Base-by-base conservation (phyloP, 2,797 vertebrate genomes). In the Sebastes iracundus region DNA sequence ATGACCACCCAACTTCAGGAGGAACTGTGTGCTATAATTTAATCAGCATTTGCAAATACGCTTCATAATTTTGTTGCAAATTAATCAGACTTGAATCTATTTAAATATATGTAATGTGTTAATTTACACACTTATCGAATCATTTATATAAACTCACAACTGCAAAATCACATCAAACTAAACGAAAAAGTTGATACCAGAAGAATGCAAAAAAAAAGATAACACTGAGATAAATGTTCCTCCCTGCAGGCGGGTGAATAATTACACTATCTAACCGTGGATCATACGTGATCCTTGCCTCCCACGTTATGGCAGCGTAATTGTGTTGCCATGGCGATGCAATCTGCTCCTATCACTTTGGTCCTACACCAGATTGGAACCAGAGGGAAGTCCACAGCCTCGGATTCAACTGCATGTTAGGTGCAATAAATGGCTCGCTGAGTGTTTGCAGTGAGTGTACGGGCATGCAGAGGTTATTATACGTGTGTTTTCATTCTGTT, bases 291-390 rank as follows among this genome's bases (percentile, higher is more conserved):
- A 85, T 90, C 87, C 83, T 91, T 86, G 80, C 87, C 95, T 93
- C 95, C 95, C 93, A 96, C 95, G 58, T 93, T 84, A 85, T 93
- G 87, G 90, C 87, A 93, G 84, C 77, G 79, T 87, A 84, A 92
- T 92, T 93, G 91, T 87, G 95, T 96, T 96, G 84, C 95, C 95
- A 96, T 96, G 94, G 96, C n/a, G 69, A 96, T 94, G 91, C 91
- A 92, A 92, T 94, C 93, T 94, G 92, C 80, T 94, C 63, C 83
- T 60, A 87, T 90, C 90, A 86, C 89, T 75, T 90, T 93, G 70
- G 81, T 92, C 67, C 66, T 69, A 46, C 70, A 81, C 72, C 81
- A 91, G 87, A 90, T 85, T 90, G 89, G 81, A 89, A 85, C 42
- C 81, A 81, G 84, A 85, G 72, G 80, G 80, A 85, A 76, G 76